These are phyloP conservation scores for Mycteria americana DNA, from an alignment of 2,797 vertebrate genomes.

Conservation along the genomic window DNA sequence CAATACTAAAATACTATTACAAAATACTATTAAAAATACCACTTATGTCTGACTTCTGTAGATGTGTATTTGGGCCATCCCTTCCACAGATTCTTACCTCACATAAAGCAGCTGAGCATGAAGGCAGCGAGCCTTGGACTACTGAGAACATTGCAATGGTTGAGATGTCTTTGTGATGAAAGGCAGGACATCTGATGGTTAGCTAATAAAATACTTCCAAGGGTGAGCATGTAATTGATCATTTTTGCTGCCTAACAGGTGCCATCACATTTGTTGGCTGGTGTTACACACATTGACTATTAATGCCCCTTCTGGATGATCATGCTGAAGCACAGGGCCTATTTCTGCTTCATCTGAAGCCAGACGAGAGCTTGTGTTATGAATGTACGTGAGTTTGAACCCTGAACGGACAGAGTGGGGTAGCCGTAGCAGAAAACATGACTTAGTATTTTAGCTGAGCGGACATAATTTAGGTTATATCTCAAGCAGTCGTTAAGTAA, in stretches of 20 bases:
- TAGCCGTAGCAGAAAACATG: not conserved
- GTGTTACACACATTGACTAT: not conserved
- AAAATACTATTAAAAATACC: not conserved
- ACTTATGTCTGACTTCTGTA: not conserved
- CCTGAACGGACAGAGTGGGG: not conserved
- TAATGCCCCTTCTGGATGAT: not conserved
- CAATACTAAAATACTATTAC: not conserved
- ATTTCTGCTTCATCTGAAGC: not conserved
- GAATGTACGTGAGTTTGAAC: fast-evolving
- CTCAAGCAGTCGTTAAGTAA: not conserved
- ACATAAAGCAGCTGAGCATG: not conserved
- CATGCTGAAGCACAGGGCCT: not conserved
- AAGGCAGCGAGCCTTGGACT: not conserved
- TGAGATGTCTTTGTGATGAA: not conserved
- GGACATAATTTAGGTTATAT: not conserved
- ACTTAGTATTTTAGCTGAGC: not conserved
- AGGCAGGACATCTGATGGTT: not conserved
- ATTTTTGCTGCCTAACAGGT: not conserved
- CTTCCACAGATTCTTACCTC: not conserved
- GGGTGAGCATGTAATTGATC: not conserved
- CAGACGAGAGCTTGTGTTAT: not conserved
- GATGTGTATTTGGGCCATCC: not conserved
- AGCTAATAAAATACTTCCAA: not conserved
- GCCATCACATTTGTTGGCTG: not conserved
- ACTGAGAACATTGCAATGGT: not conserved